phyloP scores from a whole-genome alignment of 2,113 vertebrate species.

The Bungarus multicinctus region DNA sequence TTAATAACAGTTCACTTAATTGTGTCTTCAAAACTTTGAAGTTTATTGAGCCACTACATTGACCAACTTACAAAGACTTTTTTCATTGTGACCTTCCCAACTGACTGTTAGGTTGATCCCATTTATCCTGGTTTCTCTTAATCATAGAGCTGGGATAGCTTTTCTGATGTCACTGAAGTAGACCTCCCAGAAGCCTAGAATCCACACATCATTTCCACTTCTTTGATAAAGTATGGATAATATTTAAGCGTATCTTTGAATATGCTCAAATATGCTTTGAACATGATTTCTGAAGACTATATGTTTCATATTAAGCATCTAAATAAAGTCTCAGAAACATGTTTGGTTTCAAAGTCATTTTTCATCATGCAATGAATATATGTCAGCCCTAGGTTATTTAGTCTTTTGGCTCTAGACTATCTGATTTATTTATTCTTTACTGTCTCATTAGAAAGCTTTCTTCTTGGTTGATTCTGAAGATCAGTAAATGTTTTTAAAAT shows the following conservation, averaged over 20 bases:
- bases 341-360: neutral
- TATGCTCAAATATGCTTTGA: too few relatives aligned
- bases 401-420: neutral
- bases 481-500: neutral
- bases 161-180: neutral
- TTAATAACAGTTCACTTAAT: neutral
- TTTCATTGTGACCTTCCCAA: neutral
- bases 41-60: neutral
- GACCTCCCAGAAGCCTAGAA: neutral
- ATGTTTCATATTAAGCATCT: neutral
- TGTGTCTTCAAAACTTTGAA: neutral
- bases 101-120: neutral
- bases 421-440: conserved; percentile 32
- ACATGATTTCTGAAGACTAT: neutral
- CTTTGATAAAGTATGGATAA: neutral
- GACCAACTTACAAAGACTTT: neutral
- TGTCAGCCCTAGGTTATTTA: neutral
- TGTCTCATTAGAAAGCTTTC: neutral
- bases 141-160: neutral
- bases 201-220: neutral
- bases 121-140: neutral
- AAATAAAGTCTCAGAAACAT: neutral
- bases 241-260: neutral
- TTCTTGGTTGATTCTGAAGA: neutral
- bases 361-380: neutral